A percentile compares a stretch with the other conserved stretches of the same genome.
These are phyloP conservation scores for Catharus ustulatus DNA, from an alignment of 2,797 vertebrate genomes.

Conservation along the genomic window DNA sequence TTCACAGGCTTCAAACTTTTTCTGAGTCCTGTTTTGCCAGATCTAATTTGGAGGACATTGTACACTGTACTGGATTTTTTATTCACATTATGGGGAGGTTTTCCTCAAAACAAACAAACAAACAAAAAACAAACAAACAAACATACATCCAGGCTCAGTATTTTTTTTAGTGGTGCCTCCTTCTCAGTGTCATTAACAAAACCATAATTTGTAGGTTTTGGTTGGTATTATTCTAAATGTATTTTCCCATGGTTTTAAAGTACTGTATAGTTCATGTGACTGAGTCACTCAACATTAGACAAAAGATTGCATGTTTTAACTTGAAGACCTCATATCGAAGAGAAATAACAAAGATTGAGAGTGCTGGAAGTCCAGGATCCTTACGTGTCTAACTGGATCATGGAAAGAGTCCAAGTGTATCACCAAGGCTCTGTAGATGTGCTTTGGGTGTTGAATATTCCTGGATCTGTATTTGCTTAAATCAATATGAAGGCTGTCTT, in stretches of 20 bases:
- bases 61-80: neutral
- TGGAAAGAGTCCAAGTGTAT: neutral
- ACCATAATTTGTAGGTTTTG: neutral
- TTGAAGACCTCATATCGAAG: neutral
- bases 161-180: neutral
- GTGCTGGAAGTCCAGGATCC: neutral
- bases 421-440: neutral
- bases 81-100: neutral
- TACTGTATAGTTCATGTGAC: neutral
- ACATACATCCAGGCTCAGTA: accelerated
- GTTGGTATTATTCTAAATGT: neutral
- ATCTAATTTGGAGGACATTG: neutral
- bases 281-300: neutral
- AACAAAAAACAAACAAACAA: neutral
- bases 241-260: neutral
- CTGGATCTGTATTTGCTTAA: neutral
- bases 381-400: neutral
- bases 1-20: neutral
- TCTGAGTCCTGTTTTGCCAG: neutral
- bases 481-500: neutral
- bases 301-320: neutral
- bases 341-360: neutral
- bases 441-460: neutral
- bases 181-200: neutral
- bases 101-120: neutral